Evolutionary conservation across 2,797 vertebrate species (phyloP), one percentile per base, ranked within the genome.

Genomic region (Buceros bicornis): DNA sequence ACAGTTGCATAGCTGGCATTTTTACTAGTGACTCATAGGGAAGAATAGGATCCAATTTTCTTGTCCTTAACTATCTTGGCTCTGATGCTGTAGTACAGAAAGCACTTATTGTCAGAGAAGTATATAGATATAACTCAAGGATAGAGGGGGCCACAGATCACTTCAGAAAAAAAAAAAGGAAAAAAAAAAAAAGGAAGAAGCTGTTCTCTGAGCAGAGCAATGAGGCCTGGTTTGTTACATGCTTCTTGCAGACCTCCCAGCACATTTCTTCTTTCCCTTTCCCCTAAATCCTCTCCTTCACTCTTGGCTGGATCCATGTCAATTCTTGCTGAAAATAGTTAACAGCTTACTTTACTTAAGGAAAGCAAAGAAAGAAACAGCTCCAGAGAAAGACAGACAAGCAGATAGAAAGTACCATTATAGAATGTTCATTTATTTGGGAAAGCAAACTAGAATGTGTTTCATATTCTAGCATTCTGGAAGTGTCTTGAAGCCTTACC

Each of bases 1-100:
- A 86, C 87, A 94, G 85, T 94, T 26, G 17, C 70, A 78, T 90
- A 91, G 84, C 51, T 95, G 89, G 58, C 72, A 94, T 95, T 96
- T 97, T 95, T 84, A 84, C 61, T 91, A 56, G 47, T 96, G 82
- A 95, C 47, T 94, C 91, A 96, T 71, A 82, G 88, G 80, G 43
- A 93, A 88, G 69, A 94, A 94, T 65, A 83, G 50, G 89, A 95
- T 95, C 80, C 62, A 95, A 26, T 95, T 94, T 92, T 76, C 76
- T 96, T 92, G 72, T 93, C 94, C 87, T 90, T 91, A 96, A 93
- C 70, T 86, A 24, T 90, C 61, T 94, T 96, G 87, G 87, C 87
- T 95, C 62, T 60, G 22, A 69, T 69, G 43, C 35, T 81, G 70
- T 64, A 92, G 79, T 72, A 94, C 76, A 94, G 82, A 96, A 91